phyloP scores from a whole-genome alignment of 2,888 invertebrate genomes.

The Sarcophaga carnaria region DNA sequence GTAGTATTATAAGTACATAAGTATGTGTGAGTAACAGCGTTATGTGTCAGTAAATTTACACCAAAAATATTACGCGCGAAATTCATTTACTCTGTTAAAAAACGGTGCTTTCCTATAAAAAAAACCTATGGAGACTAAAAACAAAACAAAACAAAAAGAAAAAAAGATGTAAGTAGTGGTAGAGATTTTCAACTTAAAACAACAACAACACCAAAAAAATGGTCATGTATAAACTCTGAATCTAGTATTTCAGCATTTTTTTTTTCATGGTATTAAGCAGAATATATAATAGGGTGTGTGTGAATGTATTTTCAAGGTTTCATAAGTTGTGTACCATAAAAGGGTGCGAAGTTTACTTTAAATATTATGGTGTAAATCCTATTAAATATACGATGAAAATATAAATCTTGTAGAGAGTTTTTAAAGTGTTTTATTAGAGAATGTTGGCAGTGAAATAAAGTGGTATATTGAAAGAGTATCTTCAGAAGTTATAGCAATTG shows the following conservation, averaged over 20 bases:
- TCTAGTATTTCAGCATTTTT: not conserved
- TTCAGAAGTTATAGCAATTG: too few relatives aligned
- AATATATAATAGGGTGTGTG: not conserved
- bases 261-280: not conserved
- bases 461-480: too few relatives aligned
- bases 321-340: not conserved
- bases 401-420: conserved; percentile 45
- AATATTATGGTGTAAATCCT: conserved; percentile 68
- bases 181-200: conserved; percentile 63
- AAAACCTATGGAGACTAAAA: conserved; percentile 13
- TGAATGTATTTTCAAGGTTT: not conserved
- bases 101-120: conserved; percentile 4
- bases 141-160: conserved; percentile 11
- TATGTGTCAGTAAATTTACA: conserved; percentile 1
- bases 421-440: not conserved
- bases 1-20: not conserved
- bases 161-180: conserved; percentile 43
- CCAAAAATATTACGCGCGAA: conserved; percentile 62
- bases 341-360: not conserved
- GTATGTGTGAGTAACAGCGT: not conserved
- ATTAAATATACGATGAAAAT: conserved; percentile 67
- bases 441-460: not conserved
- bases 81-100: conserved; percentile 51
- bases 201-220: conserved; percentile 47
- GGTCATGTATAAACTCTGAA: too few relatives aligned